Base-by-base conservation (phyloP, 2,113 vertebrate genomes). In the Cephalopterus ornatus region DNA sequence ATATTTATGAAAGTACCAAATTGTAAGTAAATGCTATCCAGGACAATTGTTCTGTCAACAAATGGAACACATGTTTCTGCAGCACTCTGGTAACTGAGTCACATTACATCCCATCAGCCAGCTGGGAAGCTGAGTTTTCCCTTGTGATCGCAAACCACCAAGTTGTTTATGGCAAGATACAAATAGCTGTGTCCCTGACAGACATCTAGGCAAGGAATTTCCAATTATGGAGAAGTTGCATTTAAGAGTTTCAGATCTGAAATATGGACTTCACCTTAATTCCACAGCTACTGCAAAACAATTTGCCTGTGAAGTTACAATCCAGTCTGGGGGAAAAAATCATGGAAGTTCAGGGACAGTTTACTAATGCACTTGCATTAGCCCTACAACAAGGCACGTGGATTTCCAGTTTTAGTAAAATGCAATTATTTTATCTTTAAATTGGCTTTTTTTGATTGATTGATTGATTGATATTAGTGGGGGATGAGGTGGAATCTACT, bases 81-180 rank as follows among this genome's bases (percentile, higher is more conserved):
- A 90, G 85, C 63, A 19, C 50, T 20, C 66, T 33, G 53, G 30
- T 76, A 26, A 88, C 67, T 39, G 78, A 58, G 27, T 94, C 78
- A 52, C 59, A 42, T 95, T 95, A 92, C 85, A 85, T 62, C 87
- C 81, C 87, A 88, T 68, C 66, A 79, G 53, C 81, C 89, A 85
- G 72, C 84, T 66, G 84, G 53, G 84, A 92, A 94, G 87, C 85
- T 82, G 65, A 56, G 81, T 88, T 96, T 96, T 93, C 74, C 89
- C 82, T 83, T 92, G 82, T 80, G 92, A 95, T 91, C 85, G 41
- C 1, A 4, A 95, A 89, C 81, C 41, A 95, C 58, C 26, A 58
- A 95, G 92, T 88, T 96, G 84, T 62, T 97, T 95, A 96, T 96
- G 95, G 94, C 93, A 88, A 90, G 93, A 88, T 95, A 73, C 88